Evolutionary conservation across 2,888 invertebrate species (phyloP), one percentile per base, ranked within the genome.

Genomic region (Cylindroiulus punctatus): DNA sequence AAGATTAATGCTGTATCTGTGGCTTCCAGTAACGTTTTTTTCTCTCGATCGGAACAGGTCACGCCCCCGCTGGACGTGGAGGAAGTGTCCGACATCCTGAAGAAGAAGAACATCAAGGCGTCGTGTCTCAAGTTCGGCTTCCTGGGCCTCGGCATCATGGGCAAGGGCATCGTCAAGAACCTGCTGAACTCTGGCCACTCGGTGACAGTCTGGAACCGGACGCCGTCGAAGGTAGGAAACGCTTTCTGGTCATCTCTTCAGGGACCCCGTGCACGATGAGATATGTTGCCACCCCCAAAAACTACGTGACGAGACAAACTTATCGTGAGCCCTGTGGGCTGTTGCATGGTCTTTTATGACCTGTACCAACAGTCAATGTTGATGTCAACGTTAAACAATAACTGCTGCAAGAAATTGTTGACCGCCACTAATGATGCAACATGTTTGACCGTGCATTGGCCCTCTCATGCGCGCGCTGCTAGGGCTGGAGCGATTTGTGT

Each of bases 101-200:
- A 95, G 89, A 95, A 95, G 89, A 97, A 96, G 91, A 95, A 96
- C 89, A 96, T 98, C 88, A 94, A 94, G 88, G 95, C 98, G 0
- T 96, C 97, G 32, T 93, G 93, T 88, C 93, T 96, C 91, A 95
- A 95, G 90, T 98, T 98, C 91, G 98, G 98, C 42, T 98, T 98
- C 92, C 94, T 98, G 42, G 98, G 98, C 0, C 93, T 98, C 47
- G 98, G 98, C 87, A 96, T 96, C 90, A 98, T 98, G 96, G 98
- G 98, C 85, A 94, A 95, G 87, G 97, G 97, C 40, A 96, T 98
- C 90, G 97, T 98, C 26, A 97, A 97, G 93, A 98, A 98, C 91
- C 93, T 98, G 86, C 94, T 98, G 89, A 95, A 96, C 91, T 97
- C 97, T 5, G 98, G 98, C 0, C 98, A 98, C 91, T 95, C 95